Evolutionary conservation across 2,113 vertebrate species (phyloP).

Genomic region (Chunga burmeisteri): DNA sequence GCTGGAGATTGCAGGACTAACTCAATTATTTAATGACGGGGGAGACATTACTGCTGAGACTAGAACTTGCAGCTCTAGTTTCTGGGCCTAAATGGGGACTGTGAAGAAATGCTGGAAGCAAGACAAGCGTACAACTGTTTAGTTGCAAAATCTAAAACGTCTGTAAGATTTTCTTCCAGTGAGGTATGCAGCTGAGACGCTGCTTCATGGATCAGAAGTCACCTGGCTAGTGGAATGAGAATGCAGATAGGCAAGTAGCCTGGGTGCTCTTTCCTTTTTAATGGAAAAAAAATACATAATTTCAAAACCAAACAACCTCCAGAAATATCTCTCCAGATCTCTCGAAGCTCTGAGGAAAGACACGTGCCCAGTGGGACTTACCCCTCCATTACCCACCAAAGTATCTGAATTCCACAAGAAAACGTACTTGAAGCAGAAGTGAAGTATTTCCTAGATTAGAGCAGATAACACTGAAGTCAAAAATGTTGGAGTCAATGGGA

Average conservation of each 20-base stretch:
- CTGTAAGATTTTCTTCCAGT: background rate
- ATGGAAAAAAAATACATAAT: accelerated
- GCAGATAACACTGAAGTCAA: background rate
- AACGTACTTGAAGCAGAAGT: background rate
- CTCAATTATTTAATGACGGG: slow-evolving; percentile 66
- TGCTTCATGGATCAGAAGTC: background rate
- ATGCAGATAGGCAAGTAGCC: background rate
- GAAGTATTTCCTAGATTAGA: slow-evolving; percentile 13
- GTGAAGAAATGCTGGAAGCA: slow-evolving; percentile 33
- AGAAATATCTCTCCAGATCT: background rate
- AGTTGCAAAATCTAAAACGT: background rate
- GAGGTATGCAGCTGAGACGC: background rate
- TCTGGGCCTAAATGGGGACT: background rate
- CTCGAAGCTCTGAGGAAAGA: background rate
- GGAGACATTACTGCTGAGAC: slow-evolving; percentile 31
- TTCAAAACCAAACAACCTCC: background rate
- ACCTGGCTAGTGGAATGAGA: background rate
- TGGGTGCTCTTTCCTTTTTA: background rate
- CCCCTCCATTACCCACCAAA: background rate
- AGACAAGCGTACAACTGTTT: background rate
- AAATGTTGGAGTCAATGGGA: background rate
- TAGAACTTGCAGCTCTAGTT: slow-evolving; percentile 39
- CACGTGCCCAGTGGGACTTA: background rate
- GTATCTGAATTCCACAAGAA: background rate
- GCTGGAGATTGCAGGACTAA: slow-evolving; percentile 10